These are phyloP conservation scores for Macrochelys suwanniensis DNA, from an alignment of 2,797 vertebrate species.

Conservation along the genomic window DNA sequence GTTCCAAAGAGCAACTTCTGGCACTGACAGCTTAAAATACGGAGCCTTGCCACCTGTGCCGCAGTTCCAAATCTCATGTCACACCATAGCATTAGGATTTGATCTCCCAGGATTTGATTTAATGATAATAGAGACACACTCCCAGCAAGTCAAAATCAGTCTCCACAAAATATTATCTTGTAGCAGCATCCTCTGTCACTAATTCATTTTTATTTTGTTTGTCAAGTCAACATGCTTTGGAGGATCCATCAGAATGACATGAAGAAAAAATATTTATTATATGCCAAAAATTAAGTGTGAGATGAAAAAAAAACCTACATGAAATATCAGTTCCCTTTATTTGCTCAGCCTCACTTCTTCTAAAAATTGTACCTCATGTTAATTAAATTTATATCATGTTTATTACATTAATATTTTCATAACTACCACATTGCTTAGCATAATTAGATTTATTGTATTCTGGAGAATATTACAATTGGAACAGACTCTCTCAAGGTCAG, in stretches of 20 bases:
- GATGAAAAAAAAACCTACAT: neutral
- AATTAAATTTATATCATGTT: neutral
- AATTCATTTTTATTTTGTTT: neutral
- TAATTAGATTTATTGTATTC: neutral
- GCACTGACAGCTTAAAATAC: neutral
- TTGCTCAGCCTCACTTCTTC: neutral
- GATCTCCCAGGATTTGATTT: conserved; percentile 41
- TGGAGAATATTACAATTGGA: neutral
- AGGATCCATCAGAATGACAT: neutral
- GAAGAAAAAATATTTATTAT: neutral
- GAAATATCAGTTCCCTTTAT: neutral
- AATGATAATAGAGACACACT: neutral
- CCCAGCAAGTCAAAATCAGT: neutral
- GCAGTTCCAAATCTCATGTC: conserved; percentile 32
- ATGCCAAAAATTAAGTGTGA: neutral
- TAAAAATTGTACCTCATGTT: neutral
- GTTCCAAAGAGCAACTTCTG: conserved; percentile 36
- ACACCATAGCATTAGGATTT: conserved; percentile 18
- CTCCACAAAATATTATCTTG: neutral
- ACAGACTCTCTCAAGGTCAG: neutral
- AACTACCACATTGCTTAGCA: neutral
- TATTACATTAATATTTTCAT: conserved; percentile 32
- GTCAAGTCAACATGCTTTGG: neutral
- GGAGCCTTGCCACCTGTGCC: neutral
- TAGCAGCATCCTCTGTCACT: conserved; percentile 8